Evolutionary conservation across 2,797 vertebrate species (phyloP), one percentile per base, ranked within the genome.

Genomic region (Hippopotamyrus pictus): DNA sequence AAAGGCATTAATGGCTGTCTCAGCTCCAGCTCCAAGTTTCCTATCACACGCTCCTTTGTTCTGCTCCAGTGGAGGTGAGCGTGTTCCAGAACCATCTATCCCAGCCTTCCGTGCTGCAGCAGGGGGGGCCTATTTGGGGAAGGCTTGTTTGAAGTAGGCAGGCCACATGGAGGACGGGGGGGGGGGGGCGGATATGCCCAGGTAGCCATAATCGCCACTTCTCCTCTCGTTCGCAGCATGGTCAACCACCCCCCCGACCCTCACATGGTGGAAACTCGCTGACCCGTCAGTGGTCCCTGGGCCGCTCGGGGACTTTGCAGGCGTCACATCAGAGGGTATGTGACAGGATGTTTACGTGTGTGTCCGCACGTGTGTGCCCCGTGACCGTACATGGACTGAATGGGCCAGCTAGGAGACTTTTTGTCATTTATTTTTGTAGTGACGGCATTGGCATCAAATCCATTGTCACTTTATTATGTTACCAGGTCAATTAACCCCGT

Each of bases 191-290:
- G 62, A 3, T 37, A 33, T 37, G 33, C 29, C 37, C 69, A 73
- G 14, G 14, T 17, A 37, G 12, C 69, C 33, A 73, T 17, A 73
- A 37, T 17, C 12, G 0, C 69, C 11, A 50, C 25, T 2, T 33
- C 9, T 14, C 33, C 51, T 73, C 48, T 19, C 5, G 6, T 33
- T 19, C 8, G 8, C 29, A 22, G 62, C 29, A 17, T 25, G 17
- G 48, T 51, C 7, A 53, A 44, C 25, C 46, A 2, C 46, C 14
- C 12, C 12, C 29, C 44, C 17, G 7, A 25, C n/a, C 33, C 85
- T 25, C 93, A 93, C 91, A 92, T 92, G 92, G 89, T 93, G 93
- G 93, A 95, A 94, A 94, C 90, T 93, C n/a, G 88, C 54, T 89
- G 29, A 6, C 57, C 69, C 25, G 44, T 51, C 25, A 65, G 88